Evolutionary conservation across 2,888 invertebrate species (phyloP).

Genomic region (Leptura quadrifasciata): DNA sequence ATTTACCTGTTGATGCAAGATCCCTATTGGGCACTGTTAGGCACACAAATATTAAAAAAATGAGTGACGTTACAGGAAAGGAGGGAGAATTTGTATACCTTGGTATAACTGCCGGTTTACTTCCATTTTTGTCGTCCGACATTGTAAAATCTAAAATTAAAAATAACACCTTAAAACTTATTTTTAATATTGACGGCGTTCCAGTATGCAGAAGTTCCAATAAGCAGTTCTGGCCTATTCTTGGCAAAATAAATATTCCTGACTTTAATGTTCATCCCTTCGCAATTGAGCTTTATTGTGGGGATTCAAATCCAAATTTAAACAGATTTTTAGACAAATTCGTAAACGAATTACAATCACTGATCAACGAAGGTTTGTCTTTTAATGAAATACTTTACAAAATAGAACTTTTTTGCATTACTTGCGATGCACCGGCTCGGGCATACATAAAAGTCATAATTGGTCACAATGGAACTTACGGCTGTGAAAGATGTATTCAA

Average conservation of each 20-base stretch:
- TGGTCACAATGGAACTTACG: slow-evolving; percentile 3
- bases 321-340: slow-evolving; percentile 14
- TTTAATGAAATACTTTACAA: slow-evolving; percentile 1
- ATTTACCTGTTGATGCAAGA: background rate
- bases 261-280: slow-evolving; percentile 22
- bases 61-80: background rate
- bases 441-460: slow-evolving; percentile 16
- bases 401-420: slow-evolving; percentile 18
- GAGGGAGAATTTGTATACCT: slow-evolving; percentile 2
- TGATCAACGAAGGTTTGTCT: background rate
- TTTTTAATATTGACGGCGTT: slow-evolving; percentile 29
- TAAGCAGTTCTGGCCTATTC: slow-evolving; percentile 24
- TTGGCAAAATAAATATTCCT: slow-evolving; percentile 15
- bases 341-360: slow-evolving; percentile 12
- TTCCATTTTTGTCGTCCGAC: background rate
- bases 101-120: background rate
- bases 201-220: slow-evolving; percentile 5
- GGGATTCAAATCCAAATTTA: slow-evolving; percentile 6
- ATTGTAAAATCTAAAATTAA: slow-evolving; percentile 2
- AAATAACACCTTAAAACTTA: slow-evolving; percentile 11
- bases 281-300: slow-evolving; percentile 12
- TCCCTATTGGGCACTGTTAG: background rate
- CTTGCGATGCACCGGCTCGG: slow-evolving; percentile 24
- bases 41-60: background rate
- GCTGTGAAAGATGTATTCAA: slow-evolving; percentile 17